phyloP scores from a whole-genome alignment of 2,113 vertebrate species.

The Erpornis zantholeuca region DNA sequence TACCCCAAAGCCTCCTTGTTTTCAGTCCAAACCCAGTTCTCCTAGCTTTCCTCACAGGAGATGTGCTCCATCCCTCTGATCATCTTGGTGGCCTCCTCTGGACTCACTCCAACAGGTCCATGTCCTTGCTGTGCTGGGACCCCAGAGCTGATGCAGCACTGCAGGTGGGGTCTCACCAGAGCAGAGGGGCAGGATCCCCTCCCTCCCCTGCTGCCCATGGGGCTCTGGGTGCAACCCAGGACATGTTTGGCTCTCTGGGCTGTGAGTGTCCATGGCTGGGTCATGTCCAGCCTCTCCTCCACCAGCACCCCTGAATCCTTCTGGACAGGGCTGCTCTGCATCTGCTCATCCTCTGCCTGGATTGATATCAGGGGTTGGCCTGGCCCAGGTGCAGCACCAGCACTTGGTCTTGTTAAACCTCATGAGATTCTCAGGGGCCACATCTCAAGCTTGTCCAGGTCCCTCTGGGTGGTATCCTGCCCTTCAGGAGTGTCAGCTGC shows the following conservation, averaged over 20 bases:
- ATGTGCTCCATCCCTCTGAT: neutral
- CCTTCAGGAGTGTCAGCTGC: neutral
- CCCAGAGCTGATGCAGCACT: neutral
- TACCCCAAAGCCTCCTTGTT: neutral
- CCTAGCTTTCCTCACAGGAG: neutral
- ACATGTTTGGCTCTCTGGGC: neutral
- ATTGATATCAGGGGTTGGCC: neutral
- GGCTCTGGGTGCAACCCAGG: neutral
- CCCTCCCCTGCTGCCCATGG: neutral
- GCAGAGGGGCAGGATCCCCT: neutral
- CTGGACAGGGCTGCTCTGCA: neutral
- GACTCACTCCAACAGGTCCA: rapidly evolving
- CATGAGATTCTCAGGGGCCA: neutral
- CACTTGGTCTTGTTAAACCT: neutral
- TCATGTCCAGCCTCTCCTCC: neutral
- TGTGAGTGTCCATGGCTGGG: neutral
- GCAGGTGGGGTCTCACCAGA: neutral
- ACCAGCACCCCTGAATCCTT: neutral
- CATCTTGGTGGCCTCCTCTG: neutral
- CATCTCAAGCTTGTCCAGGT: neutral
- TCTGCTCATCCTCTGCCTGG: neutral
- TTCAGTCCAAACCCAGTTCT: neutral
- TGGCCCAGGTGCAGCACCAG: neutral
- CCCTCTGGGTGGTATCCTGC: neutral
- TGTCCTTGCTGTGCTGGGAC: neutral